Evolutionary conservation across 2,797 vertebrate species (phyloP).

Genomic region (Sus cebifrons): DNA sequence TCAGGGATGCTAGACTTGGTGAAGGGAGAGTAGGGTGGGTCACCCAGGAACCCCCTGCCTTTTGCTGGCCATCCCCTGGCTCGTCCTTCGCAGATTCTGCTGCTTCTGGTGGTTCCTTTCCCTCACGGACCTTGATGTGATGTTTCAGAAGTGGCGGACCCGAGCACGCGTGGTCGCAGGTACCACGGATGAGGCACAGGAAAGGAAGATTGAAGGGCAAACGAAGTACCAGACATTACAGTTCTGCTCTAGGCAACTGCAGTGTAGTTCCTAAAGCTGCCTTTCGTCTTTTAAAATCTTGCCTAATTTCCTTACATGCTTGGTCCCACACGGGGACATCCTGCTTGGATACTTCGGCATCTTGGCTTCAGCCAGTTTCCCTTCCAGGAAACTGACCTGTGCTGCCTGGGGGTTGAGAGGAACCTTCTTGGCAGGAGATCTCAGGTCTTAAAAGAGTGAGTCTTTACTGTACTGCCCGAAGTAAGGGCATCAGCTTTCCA

Average conservation of each 20-base stretch:
- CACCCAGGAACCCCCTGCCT: not conserved
- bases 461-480: slow-evolving; percentile 50
- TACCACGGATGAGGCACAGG: slow-evolving; percentile 15
- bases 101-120: slow-evolving; percentile 30
- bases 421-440: not conserved
- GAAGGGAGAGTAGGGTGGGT: not conserved
- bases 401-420: slow-evolving; percentile 39
- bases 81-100: slow-evolving; percentile 14
- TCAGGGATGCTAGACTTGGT: not conserved
- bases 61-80: not conserved
- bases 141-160: slow-evolving; percentile 65
- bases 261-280: not conserved
- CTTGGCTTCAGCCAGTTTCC: slow-evolving; percentile 51
- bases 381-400: slow-evolving; percentile 3
- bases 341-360: slow-evolving; percentile 5
- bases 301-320: not conserved
- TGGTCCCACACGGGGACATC: not conserved
- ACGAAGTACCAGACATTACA: slow-evolving; percentile 5
- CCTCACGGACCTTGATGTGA: slow-evolving; percentile 5
- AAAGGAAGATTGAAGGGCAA: slow-evolving; percentile 57
- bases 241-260: slow-evolving; percentile 42
- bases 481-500: not conserved
- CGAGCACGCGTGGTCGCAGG: slow-evolving; percentile 60
- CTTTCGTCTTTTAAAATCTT: slow-evolving; percentile 50
- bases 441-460: slow-evolving; percentile 28